These are phyloP conservation scores for Amaurobius ferox DNA, from an alignment of 2,888 invertebrate genomes.

Conservation along the genomic window DNA sequence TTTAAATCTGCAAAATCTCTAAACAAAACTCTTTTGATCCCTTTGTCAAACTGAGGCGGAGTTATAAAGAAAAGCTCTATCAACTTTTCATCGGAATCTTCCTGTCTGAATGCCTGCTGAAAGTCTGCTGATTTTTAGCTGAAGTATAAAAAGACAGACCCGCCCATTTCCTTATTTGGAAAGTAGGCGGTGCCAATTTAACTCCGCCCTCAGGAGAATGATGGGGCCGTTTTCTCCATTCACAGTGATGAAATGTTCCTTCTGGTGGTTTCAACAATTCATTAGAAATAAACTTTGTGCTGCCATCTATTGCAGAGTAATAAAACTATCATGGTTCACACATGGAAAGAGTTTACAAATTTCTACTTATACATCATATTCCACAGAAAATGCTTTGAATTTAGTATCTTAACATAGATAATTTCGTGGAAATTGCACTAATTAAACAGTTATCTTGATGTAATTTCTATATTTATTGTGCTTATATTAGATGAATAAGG, in stretches of 20 bases:
- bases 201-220: slow-evolving; percentile 36
- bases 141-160: background rate
- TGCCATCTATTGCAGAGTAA: slow-evolving; percentile 51
- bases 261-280: background rate
- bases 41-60: no score
- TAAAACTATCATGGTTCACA: background rate
- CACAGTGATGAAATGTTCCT: slow-evolving; percentile 7
- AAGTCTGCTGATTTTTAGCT: background rate
- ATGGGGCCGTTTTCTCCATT: slow-evolving; percentile 15
- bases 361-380: no score
- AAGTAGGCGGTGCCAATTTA: slow-evolving; percentile 24
- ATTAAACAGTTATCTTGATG: no score
- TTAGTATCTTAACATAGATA: no score
- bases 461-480: no score
- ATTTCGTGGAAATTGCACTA: no score
- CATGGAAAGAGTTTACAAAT: no score
- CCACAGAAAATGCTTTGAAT: no score
- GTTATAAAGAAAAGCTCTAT: slow-evolving; percentile 19
- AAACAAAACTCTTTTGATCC: no score
- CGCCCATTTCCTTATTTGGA: slow-evolving; percentile 64
- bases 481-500: no score
- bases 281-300: slow-evolving; percentile 19
- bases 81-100: slow-evolving; percentile 27
- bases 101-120: no score
- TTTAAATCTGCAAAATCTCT: no score